Conservation (phyloP, 1,140 invertebrate genomes). For the Aphaenogaster ashmeadi region DNA sequence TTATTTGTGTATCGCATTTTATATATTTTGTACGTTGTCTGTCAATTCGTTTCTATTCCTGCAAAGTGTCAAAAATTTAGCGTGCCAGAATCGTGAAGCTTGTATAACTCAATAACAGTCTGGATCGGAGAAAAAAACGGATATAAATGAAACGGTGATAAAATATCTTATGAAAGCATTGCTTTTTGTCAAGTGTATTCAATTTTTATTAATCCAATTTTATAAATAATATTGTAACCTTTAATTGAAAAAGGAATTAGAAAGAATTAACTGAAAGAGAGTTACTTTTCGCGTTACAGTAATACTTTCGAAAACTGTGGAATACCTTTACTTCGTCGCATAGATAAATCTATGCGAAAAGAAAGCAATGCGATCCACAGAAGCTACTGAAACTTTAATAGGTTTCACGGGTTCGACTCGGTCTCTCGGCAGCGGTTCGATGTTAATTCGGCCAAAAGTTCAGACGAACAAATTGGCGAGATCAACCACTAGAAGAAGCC, state of each 20-base stretch:
- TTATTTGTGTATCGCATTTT: slow-evolving; percentile 66
- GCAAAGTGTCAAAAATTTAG: slow-evolving; percentile 34
- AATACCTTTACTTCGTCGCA: slow-evolving; percentile 27
- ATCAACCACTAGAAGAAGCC: slow-evolving; percentile 72
- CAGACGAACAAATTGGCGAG: slow-evolving; percentile 75
- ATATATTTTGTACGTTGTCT: slow-evolving; percentile 42
- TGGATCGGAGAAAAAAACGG: slow-evolving; percentile 66
- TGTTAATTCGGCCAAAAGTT: slow-evolving; percentile 74
- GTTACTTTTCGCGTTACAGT: background rate
- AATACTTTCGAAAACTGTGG: background rate
- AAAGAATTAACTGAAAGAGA: background rate
- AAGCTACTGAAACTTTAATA: slow-evolving; percentile 56
- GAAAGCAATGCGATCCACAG: slow-evolving; percentile 52
- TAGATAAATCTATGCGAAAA: slow-evolving; percentile 48
- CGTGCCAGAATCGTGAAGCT: slow-evolving; percentile 65
- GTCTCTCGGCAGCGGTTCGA: slow-evolving; percentile 46
- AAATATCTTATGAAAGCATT: background rate
- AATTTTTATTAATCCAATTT: slow-evolving; percentile 20
- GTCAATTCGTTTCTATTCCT: slow-evolving; percentile 67
- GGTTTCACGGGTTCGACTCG: slow-evolving; percentile 36
- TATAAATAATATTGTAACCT: background rate
- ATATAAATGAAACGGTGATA: slow-evolving; percentile 15
- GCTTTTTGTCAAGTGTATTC: background rate
- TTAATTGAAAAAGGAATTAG: slow-evolving; percentile 12
- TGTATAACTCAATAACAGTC: slow-evolving; percentile 52